Percentiles rank a stretch among this genome's conserved stretches.
These are phyloP conservation scores for Cheilinus undulatus DNA, from an alignment of 2,113 vertebrate genomes.

Conservation along the genomic window DNA sequence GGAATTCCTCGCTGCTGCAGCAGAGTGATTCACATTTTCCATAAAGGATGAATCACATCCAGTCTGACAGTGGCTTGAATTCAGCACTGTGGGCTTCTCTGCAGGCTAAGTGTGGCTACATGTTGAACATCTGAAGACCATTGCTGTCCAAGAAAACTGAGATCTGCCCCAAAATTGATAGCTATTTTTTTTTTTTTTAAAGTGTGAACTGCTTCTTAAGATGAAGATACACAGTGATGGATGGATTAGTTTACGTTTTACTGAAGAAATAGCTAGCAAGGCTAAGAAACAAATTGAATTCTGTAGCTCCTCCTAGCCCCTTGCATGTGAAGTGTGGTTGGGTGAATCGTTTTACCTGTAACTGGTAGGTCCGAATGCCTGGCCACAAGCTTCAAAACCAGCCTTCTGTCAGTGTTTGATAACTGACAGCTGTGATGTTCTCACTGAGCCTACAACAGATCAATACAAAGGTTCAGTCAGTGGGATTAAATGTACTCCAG, in stretches of 20 bases:
- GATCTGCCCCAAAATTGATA: background rate
- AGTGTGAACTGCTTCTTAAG: background rate
- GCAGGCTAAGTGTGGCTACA: no score
- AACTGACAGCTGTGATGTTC: slow-evolving; percentile 6
- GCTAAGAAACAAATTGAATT: background rate
- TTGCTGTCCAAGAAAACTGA: no score
- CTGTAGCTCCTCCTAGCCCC: background rate
- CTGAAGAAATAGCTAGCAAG: background rate
- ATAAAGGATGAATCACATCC: slow-evolving; percentile 1
- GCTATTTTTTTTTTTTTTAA: background rate
- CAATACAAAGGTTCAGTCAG: slow-evolving; percentile 7
- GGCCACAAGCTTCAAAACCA: background rate
- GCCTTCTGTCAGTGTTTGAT: slow-evolving; percentile 1
- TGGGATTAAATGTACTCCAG: slow-evolving; percentile 10
- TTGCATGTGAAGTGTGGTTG: background rate
- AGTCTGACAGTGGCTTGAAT: background rate
- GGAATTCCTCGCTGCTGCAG: background rate
- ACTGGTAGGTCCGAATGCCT: background rate
- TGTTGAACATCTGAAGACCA: no score
- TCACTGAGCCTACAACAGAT: slow-evolving; percentile 14
- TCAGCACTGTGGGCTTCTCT: no score
- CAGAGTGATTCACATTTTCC: slow-evolving; percentile 1
- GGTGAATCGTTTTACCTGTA: background rate
- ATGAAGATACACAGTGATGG: background rate
- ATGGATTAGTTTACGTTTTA: background rate